Base-by-base conservation (phyloP, 1,140 invertebrate species). In the Lithobius niger region DNA sequence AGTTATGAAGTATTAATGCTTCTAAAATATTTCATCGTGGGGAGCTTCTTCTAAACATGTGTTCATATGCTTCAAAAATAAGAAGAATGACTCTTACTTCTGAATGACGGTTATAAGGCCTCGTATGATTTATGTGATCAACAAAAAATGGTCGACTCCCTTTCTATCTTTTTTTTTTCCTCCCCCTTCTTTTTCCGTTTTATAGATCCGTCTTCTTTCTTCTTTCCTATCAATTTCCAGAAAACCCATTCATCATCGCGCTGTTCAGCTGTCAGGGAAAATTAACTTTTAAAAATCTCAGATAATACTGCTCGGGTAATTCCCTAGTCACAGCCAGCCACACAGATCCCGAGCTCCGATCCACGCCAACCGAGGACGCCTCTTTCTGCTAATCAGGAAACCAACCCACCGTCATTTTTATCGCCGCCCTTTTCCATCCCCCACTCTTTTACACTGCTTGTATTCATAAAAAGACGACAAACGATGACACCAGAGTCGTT, bases 1-100 rank as follows among this genome's bases (percentile, higher is more conserved):
- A 55, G 45, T 55, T 52, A 55, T 55, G 54, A 55, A 49, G 26
- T 55, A 55, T 55, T 55, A 55, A 55, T 55, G 43, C 54, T 26
- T 49, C 42, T 16, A n/a, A 49, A 49, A 55, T 55, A 55, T 55
- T 49, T 55, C 54, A 55, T 50, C 54, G 36, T 40, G 3, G 10
- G 36, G n/a, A n/a, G n/a, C n/a, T n/a, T n/a, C 27, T 27, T 25
- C n/a, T 27, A 55, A 55, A 55, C 54, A 55, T 45, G 52, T 45
- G 52, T 54, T 54, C 26, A 21, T 55, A 50, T n/a, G 45, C 45
- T 49, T 49, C 24, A 42, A 27, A n/a, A n/a, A 27, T 55, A 55
- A 19, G 54, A 55, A 55, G 45, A 55, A 50, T 49, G 25, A 55
- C 54, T 55, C 27, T 19, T 22, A 16, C 15, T 19, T 28, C 53